Percentiles rank a stretch among this genome's conserved stretches.
phyloP scores from a whole-genome alignment of 2,113 vertebrate species.

The Epinephelus lanceolatus region DNA sequence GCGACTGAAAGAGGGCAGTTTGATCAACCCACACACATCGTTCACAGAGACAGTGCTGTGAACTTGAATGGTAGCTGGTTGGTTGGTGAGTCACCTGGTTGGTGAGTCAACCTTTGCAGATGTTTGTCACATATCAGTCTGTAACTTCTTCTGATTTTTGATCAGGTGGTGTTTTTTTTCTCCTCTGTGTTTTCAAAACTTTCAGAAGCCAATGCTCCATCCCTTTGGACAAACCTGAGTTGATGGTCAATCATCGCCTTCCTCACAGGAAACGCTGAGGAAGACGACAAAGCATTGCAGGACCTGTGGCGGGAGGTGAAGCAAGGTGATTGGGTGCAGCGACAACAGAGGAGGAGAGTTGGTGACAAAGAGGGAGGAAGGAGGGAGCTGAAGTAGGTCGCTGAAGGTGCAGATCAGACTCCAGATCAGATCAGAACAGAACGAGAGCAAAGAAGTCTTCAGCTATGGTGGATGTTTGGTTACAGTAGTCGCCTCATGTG shows the following conservation, averaged over 20 bases:
- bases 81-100: constrained; percentile 31
- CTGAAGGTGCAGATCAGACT: constrained; percentile 1
- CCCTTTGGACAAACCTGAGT: background rate
- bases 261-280: background rate
- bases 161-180: background rate
- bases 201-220: background rate
- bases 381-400: background rate
- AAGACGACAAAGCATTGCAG: background rate
- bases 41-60: background rate
- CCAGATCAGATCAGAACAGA: constrained; percentile 12
- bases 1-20: constrained; percentile 9
- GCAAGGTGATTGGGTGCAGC: constrained; percentile 43
- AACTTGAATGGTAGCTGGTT: background rate
- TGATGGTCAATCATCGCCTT: background rate
- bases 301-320: constrained; percentile 21
- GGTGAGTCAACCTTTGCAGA: constrained; percentile 3
- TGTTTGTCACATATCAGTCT: background rate
- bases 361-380: constrained; percentile 8
- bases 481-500: constrained; percentile 31
- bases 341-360: constrained; percentile 31
- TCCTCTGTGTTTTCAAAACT: background rate
- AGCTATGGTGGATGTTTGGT: constrained; percentile 43
- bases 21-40: constrained; percentile 34
- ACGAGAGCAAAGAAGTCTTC: background rate
- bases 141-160: background rate